A percentile compares a stretch with the other conserved stretches of the same genome.
phyloP scores from a whole-genome alignment of 2,888 invertebrate genomes.

The Craniophora ligustri region DNA sequence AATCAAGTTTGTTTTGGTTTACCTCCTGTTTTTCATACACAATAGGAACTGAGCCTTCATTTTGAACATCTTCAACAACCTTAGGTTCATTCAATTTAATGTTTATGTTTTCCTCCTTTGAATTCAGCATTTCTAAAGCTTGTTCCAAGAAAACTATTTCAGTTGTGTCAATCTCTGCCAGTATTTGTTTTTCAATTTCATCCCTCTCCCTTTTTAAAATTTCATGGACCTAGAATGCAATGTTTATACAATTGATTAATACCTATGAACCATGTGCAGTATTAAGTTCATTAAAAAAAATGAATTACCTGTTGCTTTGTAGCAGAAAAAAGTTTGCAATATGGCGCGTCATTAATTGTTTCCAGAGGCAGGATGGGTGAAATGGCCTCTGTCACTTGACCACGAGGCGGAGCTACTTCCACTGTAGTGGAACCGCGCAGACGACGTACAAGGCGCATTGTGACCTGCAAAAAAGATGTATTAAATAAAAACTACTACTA shows the following conservation, averaged over 20 bases:
- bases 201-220: slow-evolving; percentile 93
- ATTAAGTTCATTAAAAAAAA: too few relatives aligned
- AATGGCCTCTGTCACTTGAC: slow-evolving; percentile 79
- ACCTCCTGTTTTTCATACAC: slow-evolving; percentile 73
- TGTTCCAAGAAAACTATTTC: slow-evolving; percentile 96
- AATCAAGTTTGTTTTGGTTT: slow-evolving; percentile 75
- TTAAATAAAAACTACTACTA: too few relatives aligned
- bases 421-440: slow-evolving; percentile 91
- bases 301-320: slow-evolving; percentile 90
- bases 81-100: slow-evolving; percentile 57
- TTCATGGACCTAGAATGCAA: slow-evolving; percentile 86
- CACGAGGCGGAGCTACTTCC: slow-evolving; percentile 89
- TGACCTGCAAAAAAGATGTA: slow-evolving; percentile 64
- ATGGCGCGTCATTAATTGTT: slow-evolving; percentile 86
- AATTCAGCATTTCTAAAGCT: slow-evolving; percentile 91
- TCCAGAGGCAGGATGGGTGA: slow-evolving; percentile 72
- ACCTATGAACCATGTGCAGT: too few relatives aligned
- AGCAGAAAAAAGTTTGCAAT: slow-evolving; percentile 94
- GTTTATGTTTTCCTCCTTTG: slow-evolving; percentile 81
- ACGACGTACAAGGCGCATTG: slow-evolving; percentile 95
- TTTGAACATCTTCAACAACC: slow-evolving; percentile 49
- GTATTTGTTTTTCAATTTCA: slow-evolving; percentile 90
- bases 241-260: not conserved
- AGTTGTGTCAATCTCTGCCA: slow-evolving; percentile 92
- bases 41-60: slow-evolving; percentile 60